Percentiles rank a stretch among this genome's conserved stretches.
Conservation (phyloP, 2,797 vertebrate genomes). For the Rhinophrynus dorsalis region DNA sequence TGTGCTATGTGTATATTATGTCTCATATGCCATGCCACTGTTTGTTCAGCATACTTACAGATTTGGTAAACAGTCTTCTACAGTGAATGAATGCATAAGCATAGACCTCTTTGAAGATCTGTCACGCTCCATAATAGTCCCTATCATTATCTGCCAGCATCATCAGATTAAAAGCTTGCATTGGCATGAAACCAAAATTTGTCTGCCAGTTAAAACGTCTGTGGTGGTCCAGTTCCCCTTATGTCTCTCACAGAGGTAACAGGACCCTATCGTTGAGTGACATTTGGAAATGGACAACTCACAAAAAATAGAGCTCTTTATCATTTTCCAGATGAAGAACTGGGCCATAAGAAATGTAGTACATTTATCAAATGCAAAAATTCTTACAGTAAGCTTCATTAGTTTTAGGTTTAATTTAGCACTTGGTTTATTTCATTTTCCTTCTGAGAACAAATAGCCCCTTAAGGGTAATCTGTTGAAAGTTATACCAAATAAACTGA, state of each 20-base stretch:
- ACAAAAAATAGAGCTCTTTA: neutral
- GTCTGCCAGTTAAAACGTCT: conserved; percentile 34
- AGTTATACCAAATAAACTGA: no score
- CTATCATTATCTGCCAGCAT: conserved; percentile 49
- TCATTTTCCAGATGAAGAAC: neutral
- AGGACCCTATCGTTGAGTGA: conserved; percentile 6
- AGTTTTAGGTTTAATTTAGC: no score
- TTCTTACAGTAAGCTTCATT: no score
- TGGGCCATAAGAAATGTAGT: neutral
- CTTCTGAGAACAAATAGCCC: no score
- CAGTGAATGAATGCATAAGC: conserved; percentile 30
- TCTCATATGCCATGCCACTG: conserved; percentile 4
- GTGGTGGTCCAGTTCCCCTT: conserved; percentile 33
- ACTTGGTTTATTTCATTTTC: no score
- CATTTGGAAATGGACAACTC: conserved; percentile 22
- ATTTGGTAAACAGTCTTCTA: conserved; percentile 38
- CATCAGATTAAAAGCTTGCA: conserved; percentile 44
- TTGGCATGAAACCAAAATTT: conserved; percentile 32
- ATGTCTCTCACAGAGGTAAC: conserved; percentile 4
- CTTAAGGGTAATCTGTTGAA: no score
- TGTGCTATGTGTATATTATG: conserved; percentile 31
- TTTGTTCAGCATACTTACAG: conserved; percentile 46
- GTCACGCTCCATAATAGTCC: conserved; percentile 39
- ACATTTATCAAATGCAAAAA: no score
- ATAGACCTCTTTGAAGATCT: conserved; percentile 25